Base-by-base conservation (phyloP, 1,140 invertebrate species). In the Anastrepha ludens region DNA sequence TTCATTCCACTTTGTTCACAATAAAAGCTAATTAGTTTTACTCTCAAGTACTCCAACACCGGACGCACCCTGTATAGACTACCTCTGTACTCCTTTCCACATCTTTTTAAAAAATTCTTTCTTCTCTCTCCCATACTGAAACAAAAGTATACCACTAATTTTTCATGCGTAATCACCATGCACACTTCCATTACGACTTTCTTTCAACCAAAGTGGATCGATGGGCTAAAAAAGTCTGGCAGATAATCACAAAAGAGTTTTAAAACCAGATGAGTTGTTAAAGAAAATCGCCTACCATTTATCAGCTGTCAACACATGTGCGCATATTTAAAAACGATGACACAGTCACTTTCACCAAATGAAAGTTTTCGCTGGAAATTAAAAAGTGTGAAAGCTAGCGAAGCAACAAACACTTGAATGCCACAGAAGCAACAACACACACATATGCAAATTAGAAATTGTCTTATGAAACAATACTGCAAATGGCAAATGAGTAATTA, bases 401-500 rank as follows among this genome's bases (percentile, higher is more conserved):
- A 29, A 55, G 55, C 74, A 44, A 17, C 64, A 20, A 8, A 9
- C 50, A 55, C 5, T 9, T 29, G 3, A 39, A 67, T 6, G 60
- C 60, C 55, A 64, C 17, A 13, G 1, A 64, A 64, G 17, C 29
- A 55, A 7, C 60, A 17, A 13, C 60, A 62, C 41, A 74, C 67
- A 74, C 74, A 81, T 81, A 81, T 58, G 74, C 74, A 81, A 81
- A 81, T 81, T 20, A 58, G 50, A 20, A 81, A 81, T 55, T 67
- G 50, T 81, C 74, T 81, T 81, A 81, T n/a, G 47, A 50, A 8
- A 81, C 74, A 81, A 81, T 81, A 58, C 74, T 81, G 74, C 74
- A 81, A 81, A 81, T 81, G 74, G 74, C 74, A 81, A 81, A 81
- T 81, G 74, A 81, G 74, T 81, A 81, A 81, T 81, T 81, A 81